Base-by-base conservation (phyloP, 2,888 invertebrate genomes). In the Dryocosmus kuriphilus region DNA sequence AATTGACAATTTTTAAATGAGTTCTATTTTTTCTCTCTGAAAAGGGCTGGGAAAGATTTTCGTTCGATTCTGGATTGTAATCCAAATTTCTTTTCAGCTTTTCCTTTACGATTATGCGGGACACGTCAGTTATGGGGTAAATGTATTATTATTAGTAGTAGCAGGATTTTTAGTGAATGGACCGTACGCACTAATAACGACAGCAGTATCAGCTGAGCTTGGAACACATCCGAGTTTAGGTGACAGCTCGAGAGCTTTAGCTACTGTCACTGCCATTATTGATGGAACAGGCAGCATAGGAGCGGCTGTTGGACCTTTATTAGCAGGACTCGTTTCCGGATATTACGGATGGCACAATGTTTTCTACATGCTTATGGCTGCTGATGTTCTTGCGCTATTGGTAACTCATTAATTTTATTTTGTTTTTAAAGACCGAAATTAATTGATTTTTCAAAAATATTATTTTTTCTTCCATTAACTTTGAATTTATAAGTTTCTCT, bases 191-290 rank as follows among this genome's bases (percentile, higher is more conserved):
- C 93, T 99, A 75, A 99, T 99, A 88, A 99, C 99, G 4, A 99
- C 99, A 0, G 98, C 98, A 0, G 98, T 99, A 55, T 97, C 98
- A 76, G 97, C 99, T 0, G 98, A 99, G 90, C 93, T 99, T 8
- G 98, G 99, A 22, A 96, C 97, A 0, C 98, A 98, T 92, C 94
- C 95, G 83, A 96, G 96, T 80, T 92, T 98, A 76, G 95, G 95
- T 75, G 97, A 97, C 2, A 97, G 97, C 92, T 92, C 97, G 0
- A 96, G 96, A 89, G 99, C 98, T 7, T 92, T 99, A 79, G 98
- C 99, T 9, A 99, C 99, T 0, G 98, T 99, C n/a, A 98, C 98
- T 0, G 98, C 98, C 30, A 98, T 99, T 86, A 98, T 99, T 65
- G 99, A 99, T 92, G 99, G 99, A 65, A 98, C 98, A 0, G 98